Conservation (phyloP, 2,888 invertebrate species). For the Alviniconcha strummeri region DNA sequence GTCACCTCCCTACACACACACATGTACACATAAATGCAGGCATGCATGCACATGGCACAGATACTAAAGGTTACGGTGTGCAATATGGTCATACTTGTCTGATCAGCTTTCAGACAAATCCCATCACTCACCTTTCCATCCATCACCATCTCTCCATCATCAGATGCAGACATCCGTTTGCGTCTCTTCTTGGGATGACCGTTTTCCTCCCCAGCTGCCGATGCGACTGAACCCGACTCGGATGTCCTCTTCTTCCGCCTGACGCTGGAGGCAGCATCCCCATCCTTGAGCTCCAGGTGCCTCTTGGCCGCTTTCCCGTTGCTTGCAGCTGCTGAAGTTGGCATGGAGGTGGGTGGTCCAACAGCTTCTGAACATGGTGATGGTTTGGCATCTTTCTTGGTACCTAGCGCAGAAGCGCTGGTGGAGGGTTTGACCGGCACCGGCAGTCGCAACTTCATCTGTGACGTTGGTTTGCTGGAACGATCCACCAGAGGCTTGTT, state of each 20-base stretch:
- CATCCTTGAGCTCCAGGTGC: background rate
- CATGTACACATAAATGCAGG: background rate
- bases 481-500: conserved; percentile 5
- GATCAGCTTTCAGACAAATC: background rate
- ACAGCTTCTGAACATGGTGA: background rate
- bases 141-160: background rate
- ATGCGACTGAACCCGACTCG: background rate
- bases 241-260: conserved; percentile 2
- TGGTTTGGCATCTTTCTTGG: background rate
- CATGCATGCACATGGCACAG: background rate
- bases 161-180: background rate
- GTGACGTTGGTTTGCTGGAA: background rate
- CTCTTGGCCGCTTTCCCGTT: conserved; percentile 10
- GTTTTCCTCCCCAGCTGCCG: background rate
- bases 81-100: background rate
- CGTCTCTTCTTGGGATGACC: background rate
- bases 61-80: background rate
- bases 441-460: background rate
- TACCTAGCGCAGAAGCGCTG: background rate
- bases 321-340: background rate
- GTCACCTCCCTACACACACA: background rate
- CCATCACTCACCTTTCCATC: background rate
- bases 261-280: background rate
- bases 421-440: background rate
- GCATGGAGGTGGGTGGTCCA: background rate